Evolutionary conservation across 1,140 invertebrate species (phyloP), one percentile per base, ranked within the genome.

Genomic region (Drosophila ficusphila): DNA sequence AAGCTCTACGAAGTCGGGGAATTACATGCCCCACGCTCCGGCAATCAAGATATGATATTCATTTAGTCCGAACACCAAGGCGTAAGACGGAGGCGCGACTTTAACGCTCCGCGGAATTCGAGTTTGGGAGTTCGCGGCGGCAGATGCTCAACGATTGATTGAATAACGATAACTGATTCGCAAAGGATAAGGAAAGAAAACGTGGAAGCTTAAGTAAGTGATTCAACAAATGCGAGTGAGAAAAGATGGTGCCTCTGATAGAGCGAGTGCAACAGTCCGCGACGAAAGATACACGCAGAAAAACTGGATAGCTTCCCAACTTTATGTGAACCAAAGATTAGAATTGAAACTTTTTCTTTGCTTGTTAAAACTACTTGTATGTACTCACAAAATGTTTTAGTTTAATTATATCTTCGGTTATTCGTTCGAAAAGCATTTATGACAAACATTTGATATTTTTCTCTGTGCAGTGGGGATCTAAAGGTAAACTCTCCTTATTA

Each of bases 21-120:
- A 78, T 82, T 86, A 75, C 77, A 82, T 71, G 82, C 64, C 70
- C 57, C 21, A 47, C 60, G 82, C 53, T 12, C 47, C 38, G 46
- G 62, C 44, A 64, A 76, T 82, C 82, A 74, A 70, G 73, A 74
- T 76, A 69, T 79, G 58, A 73, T 76, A 76, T 73, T 79, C 72
- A 86, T 79, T 85, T 75, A 75, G 64, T 46, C 51, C 25, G 56
- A 67, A 44, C 67, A 71, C n/a, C 41, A 19, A 31, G 36, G 47
- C 39, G 38, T 12, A 54, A 27, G 46, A 42, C 25, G 8, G 29
- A 36, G 34, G 23, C 34, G 34, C 23, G 38, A 39, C 51, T 74
- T 65, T 44, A 71, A 53, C 39, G 39, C 68, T 56, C 54, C 19
- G 34, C 7, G 18, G 23, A 11, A 0, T 52, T 21, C 34, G 29